phyloP scores from a whole-genome alignment of 2,888 invertebrate genomes.

The Dryobota labecula region DNA sequence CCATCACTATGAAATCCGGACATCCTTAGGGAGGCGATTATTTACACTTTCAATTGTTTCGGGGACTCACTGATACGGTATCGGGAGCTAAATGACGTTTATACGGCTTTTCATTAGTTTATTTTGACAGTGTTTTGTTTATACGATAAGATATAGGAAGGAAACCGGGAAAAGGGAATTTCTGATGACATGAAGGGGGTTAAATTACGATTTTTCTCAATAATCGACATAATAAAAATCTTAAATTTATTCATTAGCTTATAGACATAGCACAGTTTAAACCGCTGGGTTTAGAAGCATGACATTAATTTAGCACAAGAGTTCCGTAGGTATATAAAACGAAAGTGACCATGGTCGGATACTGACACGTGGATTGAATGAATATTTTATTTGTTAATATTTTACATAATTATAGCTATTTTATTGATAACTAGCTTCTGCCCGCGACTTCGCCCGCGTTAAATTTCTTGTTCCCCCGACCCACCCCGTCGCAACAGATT shows the following conservation, averaged over 20 bases:
- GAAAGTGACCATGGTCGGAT: no score
- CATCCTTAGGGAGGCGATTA: conserved; percentile 54
- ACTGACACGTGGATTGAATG: no score
- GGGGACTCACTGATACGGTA: conserved; percentile 16
- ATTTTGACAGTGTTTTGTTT: conserved; percentile 27
- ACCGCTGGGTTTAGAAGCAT: background rate
- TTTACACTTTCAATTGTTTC: conserved; percentile 52
- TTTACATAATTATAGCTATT: no score
- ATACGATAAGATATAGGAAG: conserved; percentile 21
- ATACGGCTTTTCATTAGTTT: conserved; percentile 45
- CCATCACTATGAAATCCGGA: conserved; percentile 32
- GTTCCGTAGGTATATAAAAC: background rate
- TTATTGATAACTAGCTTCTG: no score
- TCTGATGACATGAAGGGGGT: background rate
- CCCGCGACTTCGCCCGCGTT: no score
- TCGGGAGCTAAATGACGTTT: conserved; percentile 32
- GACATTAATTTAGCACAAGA: background rate
- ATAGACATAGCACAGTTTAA: background rate
- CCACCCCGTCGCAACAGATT: no score
- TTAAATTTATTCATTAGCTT: background rate
- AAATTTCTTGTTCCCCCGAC: no score
- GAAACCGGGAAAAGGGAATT: background rate
- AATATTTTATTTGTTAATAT: no score
- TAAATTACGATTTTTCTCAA: background rate
- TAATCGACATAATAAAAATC: background rate